Evolutionary conservation across 92 coral and sea anemone species (phyloP), one percentile per base, ranked within the genome.

Genomic region (Zoanthus sociatus): DNA sequence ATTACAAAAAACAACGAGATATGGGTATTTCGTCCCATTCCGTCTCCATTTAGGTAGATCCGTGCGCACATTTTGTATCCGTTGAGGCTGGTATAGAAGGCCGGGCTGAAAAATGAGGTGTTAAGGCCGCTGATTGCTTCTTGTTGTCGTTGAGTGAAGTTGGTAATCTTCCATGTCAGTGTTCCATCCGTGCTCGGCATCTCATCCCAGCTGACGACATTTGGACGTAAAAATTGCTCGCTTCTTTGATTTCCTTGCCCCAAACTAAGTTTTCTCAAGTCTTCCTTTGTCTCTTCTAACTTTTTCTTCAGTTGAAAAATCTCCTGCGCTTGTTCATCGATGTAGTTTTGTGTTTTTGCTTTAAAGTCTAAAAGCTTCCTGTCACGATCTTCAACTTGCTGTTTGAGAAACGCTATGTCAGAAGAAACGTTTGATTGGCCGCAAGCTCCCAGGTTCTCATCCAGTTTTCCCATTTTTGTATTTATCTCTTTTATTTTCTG

Each of bases 31-130:
- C 9, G 45, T 21, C 84, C 89, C 89, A 86, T 86, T 7, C 89
- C 89, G 31, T 86, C 84, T 1, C 89, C 89, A 61, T 86, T 86
- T 60, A 76, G 66, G 63, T 86, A 86, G 46, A 86, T 76, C 76
- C 89, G 89, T 45, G 83, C 89, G 77, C 89, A 63, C 89, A 86
- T 86, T 33, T 77, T 86, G 89, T 86, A 86, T 11, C 89, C 89
- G 77, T 77, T 31, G 46, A 76, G 85, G 45, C 89, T 61, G 84
- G 85, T 51, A 75, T 77, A 92, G 86, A 94, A 94, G 0, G 90
- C 86, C 16, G 91, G 98, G 50, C 95, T 94, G 83, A 87, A 94
- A 51, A 92, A 88, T 32, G 95, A 92, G 55, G 87, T 86, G 31
- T 78, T 91, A 1, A 91, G 92, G 18, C 93, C 95, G 71, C 75